Evolutionary conservation across 1,140 invertebrate genomes (phyloP).

Genomic region (Caenorhabditis brenneri): DNA sequence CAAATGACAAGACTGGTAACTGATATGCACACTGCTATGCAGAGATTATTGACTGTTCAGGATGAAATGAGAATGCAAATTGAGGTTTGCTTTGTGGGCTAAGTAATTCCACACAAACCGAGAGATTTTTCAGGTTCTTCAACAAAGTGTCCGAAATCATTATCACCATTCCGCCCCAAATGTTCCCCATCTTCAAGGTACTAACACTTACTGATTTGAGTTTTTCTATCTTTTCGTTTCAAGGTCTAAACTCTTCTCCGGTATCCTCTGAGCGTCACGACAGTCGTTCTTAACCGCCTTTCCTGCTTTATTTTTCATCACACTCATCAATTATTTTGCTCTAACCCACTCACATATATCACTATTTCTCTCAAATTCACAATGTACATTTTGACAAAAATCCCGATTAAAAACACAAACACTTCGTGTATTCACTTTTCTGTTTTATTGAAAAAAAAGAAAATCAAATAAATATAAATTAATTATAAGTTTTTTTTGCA

Average conservation of each 20-base stretch:
- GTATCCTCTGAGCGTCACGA: background rate
- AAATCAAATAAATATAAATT: constrained; percentile 24
- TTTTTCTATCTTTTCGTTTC: background rate
- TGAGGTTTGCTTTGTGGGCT: constrained; percentile 42
- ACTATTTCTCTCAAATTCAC: background rate
- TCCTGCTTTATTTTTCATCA: background rate
- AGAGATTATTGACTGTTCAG: constrained; percentile 64
- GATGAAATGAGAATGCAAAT: constrained; percentile 70
- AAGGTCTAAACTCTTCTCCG: background rate
- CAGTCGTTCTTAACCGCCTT: constrained; percentile 7
- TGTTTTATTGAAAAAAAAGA: background rate
- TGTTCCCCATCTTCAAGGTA: constrained; percentile 15
- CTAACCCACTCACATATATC: background rate
- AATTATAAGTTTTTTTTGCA: background rate
- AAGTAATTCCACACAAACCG: background rate
- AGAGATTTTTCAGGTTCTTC: constrained; percentile 53
- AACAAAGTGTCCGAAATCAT: constrained; percentile 69
- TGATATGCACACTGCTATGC: constrained; percentile 69
- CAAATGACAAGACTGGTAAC: constrained; percentile 68
- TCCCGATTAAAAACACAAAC: background rate
- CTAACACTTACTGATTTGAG: background rate
- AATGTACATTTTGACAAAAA: background rate
- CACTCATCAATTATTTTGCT: background rate
- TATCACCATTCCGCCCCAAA: constrained; percentile 46
- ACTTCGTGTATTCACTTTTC: constrained; percentile 10